Evolutionary conservation across 2,797 vertebrate genomes (phyloP).

Genomic region (Coregonus ussuriensis): DNA sequence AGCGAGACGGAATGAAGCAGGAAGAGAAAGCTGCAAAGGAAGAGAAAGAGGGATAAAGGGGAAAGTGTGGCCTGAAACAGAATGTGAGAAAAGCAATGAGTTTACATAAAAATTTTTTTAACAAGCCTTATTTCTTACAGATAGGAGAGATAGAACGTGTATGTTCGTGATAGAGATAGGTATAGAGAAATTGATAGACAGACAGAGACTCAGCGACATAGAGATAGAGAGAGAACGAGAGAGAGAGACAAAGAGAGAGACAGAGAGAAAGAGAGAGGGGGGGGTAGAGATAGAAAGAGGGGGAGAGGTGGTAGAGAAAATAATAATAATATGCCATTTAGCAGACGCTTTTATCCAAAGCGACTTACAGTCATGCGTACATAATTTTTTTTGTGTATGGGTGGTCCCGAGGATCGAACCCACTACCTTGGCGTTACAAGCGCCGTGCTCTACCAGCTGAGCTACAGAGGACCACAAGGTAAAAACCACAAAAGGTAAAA

Average conservation of each 20-base stretch:
- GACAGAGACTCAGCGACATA: conserved; percentile 24
- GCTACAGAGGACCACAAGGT: too few relatives aligned
- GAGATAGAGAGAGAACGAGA: conserved; percentile 9
- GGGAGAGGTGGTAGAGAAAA: neutral
- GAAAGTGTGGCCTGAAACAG: neutral
- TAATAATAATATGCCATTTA: too few relatives aligned
- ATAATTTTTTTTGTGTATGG: too few relatives aligned
- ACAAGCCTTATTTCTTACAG: too few relatives aligned
- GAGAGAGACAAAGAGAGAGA: conserved; percentile 23
- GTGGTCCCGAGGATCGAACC: too few relatives aligned
- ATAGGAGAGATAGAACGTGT: conserved; percentile 14
- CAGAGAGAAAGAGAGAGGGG: conserved; percentile 24
- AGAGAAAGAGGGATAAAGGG: conserved; percentile 7
- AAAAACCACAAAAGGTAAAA: neutral
- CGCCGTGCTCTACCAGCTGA: too few relatives aligned
- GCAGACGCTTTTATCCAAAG: too few relatives aligned
- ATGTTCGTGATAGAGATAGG: conserved; percentile 18
- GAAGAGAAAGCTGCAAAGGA: conserved; percentile 7
- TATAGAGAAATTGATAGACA: conserved; percentile 15
- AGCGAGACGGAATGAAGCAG: conserved; percentile 28
- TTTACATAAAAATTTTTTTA: too few relatives aligned
- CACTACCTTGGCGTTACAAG: too few relatives aligned
- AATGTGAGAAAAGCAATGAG: conserved; percentile 7
- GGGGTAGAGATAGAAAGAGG: conserved; percentile 20
- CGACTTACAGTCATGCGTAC: too few relatives aligned